These are phyloP conservation scores for Druceiella hillmani DNA, from an alignment of 2,888 invertebrate species.

Conservation along the genomic window DNA sequence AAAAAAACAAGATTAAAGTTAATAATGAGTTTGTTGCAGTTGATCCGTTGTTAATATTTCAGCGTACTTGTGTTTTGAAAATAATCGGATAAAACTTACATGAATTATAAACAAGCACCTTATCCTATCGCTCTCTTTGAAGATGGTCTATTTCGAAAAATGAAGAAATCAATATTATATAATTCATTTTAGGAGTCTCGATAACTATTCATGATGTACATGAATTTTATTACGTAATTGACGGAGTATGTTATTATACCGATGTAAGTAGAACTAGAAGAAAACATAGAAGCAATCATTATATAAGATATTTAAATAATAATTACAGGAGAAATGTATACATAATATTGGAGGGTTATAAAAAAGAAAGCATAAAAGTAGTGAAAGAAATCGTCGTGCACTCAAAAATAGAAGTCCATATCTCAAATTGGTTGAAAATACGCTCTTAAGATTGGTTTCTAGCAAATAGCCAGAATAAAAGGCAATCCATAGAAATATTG, in stretches of 20 bases:
- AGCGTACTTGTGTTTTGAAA: slow-evolving; percentile 15
- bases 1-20: slow-evolving; percentile 11
- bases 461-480: not conserved
- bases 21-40: slow-evolving; percentile 13
- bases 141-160: slow-evolving; percentile 13
- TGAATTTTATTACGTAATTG: slow-evolving; percentile 16
- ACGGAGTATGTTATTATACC: slow-evolving; percentile 15
- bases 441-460: not conserved
- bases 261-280: not conserved
- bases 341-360: slow-evolving; percentile 3
- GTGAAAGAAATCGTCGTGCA: slow-evolving; percentile 4
- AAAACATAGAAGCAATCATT: not conserved
- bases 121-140: no score
- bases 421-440: slow-evolving; percentile 4
- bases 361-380: slow-evolving; percentile 4
- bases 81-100: slow-evolving; percentile 10
- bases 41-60: slow-evolving; percentile 16
- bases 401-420: slow-evolving; percentile 2
- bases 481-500: not conserved
- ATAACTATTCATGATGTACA: no score
- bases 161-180: slow-evolving; percentile 14
- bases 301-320: slow-evolving; percentile 4
- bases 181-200: slow-evolving; percentile 16
- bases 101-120: slow-evolving; percentile 14
- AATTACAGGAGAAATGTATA: slow-evolving; percentile 2